A percentile compares a stretch with the other conserved stretches of the same genome.
Conservation (phyloP, 2,888 invertebrate genomes). For the Cephus spinipes region DNA sequence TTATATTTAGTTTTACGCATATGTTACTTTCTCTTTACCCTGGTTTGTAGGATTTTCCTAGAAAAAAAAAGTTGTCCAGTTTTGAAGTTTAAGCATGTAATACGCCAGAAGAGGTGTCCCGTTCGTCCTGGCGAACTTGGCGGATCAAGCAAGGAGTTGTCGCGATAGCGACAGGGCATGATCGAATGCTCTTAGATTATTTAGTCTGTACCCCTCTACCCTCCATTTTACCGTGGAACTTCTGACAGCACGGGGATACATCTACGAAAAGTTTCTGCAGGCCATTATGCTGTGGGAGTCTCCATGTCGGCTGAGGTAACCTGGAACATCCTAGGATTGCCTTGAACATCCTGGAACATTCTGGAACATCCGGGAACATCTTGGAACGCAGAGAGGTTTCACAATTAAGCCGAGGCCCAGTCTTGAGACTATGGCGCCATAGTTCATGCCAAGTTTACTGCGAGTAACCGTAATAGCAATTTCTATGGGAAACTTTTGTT, state of each 20-base stretch:
- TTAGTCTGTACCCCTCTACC: background rate
- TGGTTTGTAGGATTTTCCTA: background rate
- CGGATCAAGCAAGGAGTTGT: constrained; percentile 9
- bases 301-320: background rate
- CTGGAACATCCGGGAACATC: constrained; percentile 8
- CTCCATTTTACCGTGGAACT: background rate
- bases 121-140: background rate
- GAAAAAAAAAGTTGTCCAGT: background rate
- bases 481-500: background rate
- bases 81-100: constrained; percentile 1
- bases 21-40: background rate
- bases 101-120: background rate
- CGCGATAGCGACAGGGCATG: constrained; percentile 13
- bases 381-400: constrained; percentile 1
- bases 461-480: background rate
- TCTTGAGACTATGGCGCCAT: background rate
- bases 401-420: background rate
- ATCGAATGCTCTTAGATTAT: constrained; percentile 23
- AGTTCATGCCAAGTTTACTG: background rate
- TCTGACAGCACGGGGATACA: constrained; percentile 13
- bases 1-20: background rate
- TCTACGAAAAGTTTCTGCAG: background rate
- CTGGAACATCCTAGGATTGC: background rate
- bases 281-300: background rate
- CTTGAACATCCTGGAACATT: constrained; percentile 1